Percentiles rank a stretch among this genome's conserved stretches.
Conservation (phyloP, 2,888 invertebrate species). For the Dolomedes plantarius region DNA sequence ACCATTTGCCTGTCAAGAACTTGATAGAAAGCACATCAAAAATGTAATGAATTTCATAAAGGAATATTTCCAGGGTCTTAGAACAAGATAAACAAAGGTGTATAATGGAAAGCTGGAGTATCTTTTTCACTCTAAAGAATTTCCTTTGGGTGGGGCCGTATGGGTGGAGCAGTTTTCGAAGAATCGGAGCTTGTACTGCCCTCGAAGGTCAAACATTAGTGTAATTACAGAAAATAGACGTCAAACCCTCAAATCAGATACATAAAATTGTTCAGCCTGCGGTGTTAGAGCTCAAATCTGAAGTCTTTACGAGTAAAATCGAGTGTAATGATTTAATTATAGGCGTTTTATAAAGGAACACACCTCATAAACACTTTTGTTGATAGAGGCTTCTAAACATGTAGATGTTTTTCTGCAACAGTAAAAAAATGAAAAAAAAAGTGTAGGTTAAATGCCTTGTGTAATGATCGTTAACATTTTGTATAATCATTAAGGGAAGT, state of each 20-base stretch:
- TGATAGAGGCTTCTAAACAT: background rate
- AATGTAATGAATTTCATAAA: background rate
- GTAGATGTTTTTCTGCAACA: too few relatives aligned
- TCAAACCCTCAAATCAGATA: background rate
- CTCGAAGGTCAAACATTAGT: conserved; percentile 2
- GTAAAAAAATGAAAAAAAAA: too few relatives aligned
- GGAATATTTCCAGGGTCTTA: background rate
- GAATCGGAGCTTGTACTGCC: background rate
- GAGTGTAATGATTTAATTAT: background rate
- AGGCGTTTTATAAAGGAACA: background rate
- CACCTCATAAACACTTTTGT: background rate
- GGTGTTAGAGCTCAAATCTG: background rate
- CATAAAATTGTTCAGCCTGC: background rate
- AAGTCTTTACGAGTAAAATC: background rate
- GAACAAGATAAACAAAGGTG: background rate
- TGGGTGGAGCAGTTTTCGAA: background rate
- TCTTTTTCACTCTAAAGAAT: background rate
- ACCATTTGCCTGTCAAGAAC: background rate
- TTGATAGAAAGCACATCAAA: background rate
- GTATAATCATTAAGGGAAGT: too few relatives aligned
- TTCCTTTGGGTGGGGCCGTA: conserved; percentile 2
- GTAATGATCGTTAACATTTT: too few relatives aligned
- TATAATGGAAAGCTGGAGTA: background rate
- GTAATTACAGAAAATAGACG: conserved; percentile 8
- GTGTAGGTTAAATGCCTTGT: too few relatives aligned